A percentile compares a stretch with the other conserved stretches of the same genome.
These are phyloP conservation scores for Wasmannia auropunctata DNA, from an alignment of 1,140 invertebrate species.

Conservation along the genomic window DNA sequence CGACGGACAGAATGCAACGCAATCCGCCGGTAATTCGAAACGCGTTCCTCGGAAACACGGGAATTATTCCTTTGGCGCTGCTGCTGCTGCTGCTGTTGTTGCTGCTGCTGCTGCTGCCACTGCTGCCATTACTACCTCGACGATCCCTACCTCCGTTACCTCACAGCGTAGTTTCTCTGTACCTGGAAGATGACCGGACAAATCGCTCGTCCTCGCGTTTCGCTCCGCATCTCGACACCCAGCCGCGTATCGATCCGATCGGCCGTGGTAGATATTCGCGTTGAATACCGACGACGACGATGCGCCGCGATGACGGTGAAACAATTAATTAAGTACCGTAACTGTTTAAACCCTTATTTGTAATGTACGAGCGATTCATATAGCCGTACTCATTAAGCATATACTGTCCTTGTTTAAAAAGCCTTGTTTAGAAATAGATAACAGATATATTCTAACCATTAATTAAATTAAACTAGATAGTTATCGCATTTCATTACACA, in stretches of 20 bases:
- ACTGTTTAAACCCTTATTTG: neutral
- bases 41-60: slow-evolving; percentile 80
- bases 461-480: neutral
- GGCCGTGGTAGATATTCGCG: neutral
- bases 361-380: neutral
- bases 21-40: slow-evolving; percentile 81
- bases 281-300: slow-evolving; percentile 6
- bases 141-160: slow-evolving; percentile 46
- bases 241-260: slow-evolving; percentile 45
- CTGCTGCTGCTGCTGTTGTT: slow-evolving; percentile 63
- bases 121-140: slow-evolving; percentile 44
- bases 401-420: neutral
- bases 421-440: neutral
- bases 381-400: neutral
- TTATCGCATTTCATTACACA: neutral
- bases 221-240: slow-evolving; percentile 13
- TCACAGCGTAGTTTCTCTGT: slow-evolving; percentile 35
- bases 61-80: slow-evolving; percentile 77
- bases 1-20: slow-evolving; percentile 82
- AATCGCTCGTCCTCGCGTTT: slow-evolving; percentile 46
- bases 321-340: slow-evolving; percentile 10
- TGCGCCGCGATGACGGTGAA: neutral
- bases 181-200: slow-evolving; percentile 54
- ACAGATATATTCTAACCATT: neutral
- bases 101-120: slow-evolving; percentile 34